Evolutionary conservation across 2,113 vertebrate species (phyloP).

Genomic region (Leptodactylus fuscus): DNA sequence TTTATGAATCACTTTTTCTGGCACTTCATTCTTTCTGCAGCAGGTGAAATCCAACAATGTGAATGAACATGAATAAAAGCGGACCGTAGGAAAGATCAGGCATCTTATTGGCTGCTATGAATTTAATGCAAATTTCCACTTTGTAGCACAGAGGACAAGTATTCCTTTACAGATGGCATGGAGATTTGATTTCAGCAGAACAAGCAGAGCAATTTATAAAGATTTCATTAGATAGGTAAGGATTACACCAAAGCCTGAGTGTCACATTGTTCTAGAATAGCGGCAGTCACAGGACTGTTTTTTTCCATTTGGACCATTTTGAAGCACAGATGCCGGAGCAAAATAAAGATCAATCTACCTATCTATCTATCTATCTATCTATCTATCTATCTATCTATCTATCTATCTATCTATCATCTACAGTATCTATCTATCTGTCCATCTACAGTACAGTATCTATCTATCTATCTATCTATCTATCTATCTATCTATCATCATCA

Average conservation of each 20-base stretch:
- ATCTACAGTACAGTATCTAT: too few relatives aligned
- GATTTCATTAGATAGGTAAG: background rate
- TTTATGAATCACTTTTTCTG: background rate
- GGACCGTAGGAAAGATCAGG: background rate
- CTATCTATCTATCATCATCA: too few relatives aligned
- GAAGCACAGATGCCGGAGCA: background rate
- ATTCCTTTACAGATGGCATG: background rate
- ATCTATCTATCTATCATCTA: background rate
- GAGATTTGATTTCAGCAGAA: background rate
- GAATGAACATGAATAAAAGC: background rate
- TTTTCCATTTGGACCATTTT: background rate
- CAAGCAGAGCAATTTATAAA: conserved; percentile 14
- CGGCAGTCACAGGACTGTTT: background rate
- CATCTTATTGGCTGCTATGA: background rate
- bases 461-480: too few relatives aligned
- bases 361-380: conserved; percentile 12
- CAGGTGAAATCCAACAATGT: background rate
- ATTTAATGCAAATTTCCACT: background rate
- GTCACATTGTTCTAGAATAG: background rate
- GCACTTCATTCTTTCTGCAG: background rate
- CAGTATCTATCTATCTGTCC: too few relatives aligned
- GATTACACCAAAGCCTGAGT: background rate
- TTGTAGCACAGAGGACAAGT: background rate
- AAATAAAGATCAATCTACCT: background rate
- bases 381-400: conserved; percentile 7